Conservation (phyloP, 2,797 vertebrate species). For the Thripadectes ignobilis region DNA sequence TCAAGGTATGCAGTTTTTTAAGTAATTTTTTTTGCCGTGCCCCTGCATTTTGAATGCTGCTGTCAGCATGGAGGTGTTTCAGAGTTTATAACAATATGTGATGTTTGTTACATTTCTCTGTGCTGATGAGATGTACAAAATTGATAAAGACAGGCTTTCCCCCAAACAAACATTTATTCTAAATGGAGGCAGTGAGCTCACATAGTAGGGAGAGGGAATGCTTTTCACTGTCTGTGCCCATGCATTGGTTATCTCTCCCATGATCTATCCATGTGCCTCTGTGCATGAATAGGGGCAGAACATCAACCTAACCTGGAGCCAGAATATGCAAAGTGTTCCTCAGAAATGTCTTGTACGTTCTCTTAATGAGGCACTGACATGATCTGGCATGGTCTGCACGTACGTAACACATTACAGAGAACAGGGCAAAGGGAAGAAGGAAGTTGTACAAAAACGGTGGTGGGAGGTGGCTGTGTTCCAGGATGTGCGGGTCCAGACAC, state of each 20-base stretch:
- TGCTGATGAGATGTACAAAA: background rate
- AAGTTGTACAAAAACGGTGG: background rate
- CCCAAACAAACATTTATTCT: background rate
- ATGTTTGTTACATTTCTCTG: background rate
- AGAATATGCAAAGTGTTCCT: background rate
- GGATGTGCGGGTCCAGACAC: background rate
- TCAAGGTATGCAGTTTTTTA: slow-evolving; percentile 77
- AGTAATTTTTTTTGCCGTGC: background rate
- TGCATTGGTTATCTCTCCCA: background rate
- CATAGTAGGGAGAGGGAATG: background rate
- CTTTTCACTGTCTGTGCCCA: background rate
- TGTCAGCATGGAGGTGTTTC: background rate
- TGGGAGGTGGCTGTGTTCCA: background rate
- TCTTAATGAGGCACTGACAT: background rate
- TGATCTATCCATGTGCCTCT: background rate
- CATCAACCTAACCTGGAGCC: background rate
- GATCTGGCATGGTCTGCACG: background rate
- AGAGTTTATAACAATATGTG: background rate
- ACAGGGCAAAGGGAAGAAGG: background rate
- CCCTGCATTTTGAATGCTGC: background rate
- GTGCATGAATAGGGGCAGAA: background rate
- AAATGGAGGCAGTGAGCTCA: background rate
- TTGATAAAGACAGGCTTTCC: background rate
- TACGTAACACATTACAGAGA: fast-evolving
- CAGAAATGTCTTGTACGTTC: background rate